Conservation (phyloP, 2,888 invertebrate species). For the Acanthoscelides obtectus region DNA sequence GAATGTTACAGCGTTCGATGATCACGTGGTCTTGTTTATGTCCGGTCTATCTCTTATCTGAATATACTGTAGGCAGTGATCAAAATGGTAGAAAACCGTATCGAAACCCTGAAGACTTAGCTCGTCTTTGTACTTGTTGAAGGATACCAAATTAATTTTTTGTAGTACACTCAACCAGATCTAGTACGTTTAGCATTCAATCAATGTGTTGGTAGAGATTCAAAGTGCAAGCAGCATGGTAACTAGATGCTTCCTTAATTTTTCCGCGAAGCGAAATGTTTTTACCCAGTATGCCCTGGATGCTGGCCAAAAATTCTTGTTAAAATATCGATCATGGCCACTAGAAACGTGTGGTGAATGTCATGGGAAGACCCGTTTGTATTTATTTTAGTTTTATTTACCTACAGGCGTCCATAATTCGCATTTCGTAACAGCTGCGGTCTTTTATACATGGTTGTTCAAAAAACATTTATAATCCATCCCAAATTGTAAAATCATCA, state of each 20-base stretch:
- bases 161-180: too few species aligned
- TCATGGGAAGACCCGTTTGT: not conserved
- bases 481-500: too few species aligned
- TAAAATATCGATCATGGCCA: not conserved
- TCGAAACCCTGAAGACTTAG: too few species aligned
- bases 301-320: not conserved
- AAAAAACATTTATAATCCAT: too few species aligned
- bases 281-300: not conserved
- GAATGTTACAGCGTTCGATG: too few species aligned
- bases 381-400: not conserved
- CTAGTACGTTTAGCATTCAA: not conserved
- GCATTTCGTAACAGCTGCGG: not conserved
- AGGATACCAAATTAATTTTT: too few species aligned
- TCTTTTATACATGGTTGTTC: too few species aligned
- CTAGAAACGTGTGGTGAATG: not conserved
- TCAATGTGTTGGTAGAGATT: not conserved
- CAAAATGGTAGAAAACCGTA: too few species aligned
- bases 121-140: too few species aligned
- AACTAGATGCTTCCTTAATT: not conserved
- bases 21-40: too few species aligned
- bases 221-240: not conserved
- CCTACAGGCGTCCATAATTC: not conserved
- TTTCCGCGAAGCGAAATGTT: not conserved
- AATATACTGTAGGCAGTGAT: too few species aligned
- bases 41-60: too few species aligned